Conservation (phyloP, 2,797 vertebrate species). For the Agapornis canus region DNA sequence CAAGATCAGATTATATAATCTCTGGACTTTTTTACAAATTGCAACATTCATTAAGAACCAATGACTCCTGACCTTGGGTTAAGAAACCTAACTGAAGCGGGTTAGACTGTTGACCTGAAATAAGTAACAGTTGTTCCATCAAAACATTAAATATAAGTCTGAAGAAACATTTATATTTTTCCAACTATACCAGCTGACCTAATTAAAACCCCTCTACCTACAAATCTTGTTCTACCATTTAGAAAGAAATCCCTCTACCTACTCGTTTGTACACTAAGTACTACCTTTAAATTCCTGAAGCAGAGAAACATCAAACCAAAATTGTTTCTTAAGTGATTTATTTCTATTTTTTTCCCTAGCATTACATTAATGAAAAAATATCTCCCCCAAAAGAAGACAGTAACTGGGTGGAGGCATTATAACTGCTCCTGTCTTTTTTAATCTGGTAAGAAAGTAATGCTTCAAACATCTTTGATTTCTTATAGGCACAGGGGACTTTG, state of each 20-base stretch:
- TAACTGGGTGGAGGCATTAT: not conserved
- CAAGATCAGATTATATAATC: not conserved
- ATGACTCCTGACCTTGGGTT: conserved; percentile 4
- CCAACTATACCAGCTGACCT: not conserved
- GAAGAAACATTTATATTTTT: not conserved
- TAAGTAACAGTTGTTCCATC: not conserved
- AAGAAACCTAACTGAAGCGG: conserved; percentile 1
- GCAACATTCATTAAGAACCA: not conserved
- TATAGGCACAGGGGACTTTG: not conserved
- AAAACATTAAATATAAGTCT: not conserved
- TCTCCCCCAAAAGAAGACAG: fast-evolving
- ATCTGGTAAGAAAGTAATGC: not conserved
- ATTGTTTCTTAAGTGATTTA: not conserved
- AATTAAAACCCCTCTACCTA: not conserved
- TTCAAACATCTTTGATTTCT: not conserved
- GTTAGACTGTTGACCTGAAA: not conserved
- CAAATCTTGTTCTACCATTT: not conserved
- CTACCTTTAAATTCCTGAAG: not conserved
- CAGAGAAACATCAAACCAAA: not conserved
- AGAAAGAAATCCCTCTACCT: not conserved
- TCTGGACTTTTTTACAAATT: not conserved
- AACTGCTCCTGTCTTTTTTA: not conserved
- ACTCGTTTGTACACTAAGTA: not conserved
- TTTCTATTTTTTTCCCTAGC: not conserved
- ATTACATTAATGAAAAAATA: not conserved